phyloP scores from a whole-genome alignment of 2,113 vertebrate species.

The Anseranas semipalmata region DNA sequence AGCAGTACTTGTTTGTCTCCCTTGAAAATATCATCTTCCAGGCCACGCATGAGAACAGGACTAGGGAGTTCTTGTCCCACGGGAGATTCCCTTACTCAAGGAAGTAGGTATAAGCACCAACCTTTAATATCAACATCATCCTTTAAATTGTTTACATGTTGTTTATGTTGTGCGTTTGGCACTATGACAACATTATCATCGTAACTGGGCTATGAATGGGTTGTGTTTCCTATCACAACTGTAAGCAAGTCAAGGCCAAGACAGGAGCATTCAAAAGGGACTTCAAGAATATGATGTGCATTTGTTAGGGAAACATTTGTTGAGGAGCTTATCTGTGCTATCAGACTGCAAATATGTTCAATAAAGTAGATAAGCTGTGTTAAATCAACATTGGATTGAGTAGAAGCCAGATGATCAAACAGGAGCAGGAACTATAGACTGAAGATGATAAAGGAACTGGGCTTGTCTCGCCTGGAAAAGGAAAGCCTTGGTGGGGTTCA shows the following conservation, averaged over 20 bases:
- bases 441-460: neutral
- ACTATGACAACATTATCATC: neutral
- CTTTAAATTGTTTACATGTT: neutral
- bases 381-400: neutral
- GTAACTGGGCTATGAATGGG: accelerated
- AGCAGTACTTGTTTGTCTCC: neutral
- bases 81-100: neutral
- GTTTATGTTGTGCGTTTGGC: neutral
- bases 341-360: neutral
- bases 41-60: neutral
- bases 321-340: neutral
- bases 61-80: neutral
- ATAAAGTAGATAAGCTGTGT: neutral
- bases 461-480: neutral
- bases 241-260: neutral
- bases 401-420: too few relatives aligned
- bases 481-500: neutral
- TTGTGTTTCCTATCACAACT: neutral
- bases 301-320: neutral
- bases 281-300: neutral
- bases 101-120: neutral
- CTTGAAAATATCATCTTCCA: neutral
- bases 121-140: neutral
- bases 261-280: neutral
- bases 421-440: too few relatives aligned